phyloP scores from a whole-genome alignment of 1,140 invertebrate species.

The Ceratitis capitata region DNA sequence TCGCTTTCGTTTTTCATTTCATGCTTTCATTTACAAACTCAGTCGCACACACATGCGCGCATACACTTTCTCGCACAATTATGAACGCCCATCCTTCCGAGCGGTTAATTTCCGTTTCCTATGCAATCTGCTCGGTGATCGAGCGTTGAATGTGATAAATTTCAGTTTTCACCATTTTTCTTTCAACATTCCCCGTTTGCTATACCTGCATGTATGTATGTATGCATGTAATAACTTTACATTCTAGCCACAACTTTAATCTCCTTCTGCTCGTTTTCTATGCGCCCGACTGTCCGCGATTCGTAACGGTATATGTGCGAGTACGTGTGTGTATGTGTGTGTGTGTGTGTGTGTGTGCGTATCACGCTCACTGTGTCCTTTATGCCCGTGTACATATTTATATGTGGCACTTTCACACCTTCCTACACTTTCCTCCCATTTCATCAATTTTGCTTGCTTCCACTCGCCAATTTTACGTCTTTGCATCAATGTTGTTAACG shows the following conservation, averaged over 20 bases:
- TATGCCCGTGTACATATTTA: not conserved
- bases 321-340: not conserved
- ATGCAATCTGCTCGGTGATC: not conserved
- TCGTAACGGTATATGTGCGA: not conserved
- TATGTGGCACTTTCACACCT: not conserved
- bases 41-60: no score
- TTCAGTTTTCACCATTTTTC: not conserved
- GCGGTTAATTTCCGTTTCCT: slow-evolving; percentile 40
- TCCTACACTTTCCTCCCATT: not conserved
- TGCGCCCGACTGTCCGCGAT: not conserved
- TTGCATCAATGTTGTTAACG: slow-evolving; percentile 21
- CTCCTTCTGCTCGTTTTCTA: not conserved
- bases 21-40: slow-evolving; percentile 35
- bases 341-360: not conserved
- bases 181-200: not conserved
- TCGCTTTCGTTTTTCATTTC: not conserved
- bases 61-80: slow-evolving; percentile 35
- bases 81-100: slow-evolving; percentile 43
- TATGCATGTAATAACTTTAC: not conserved
- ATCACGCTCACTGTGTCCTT: not conserved
- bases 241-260: not conserved
- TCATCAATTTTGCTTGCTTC: no score
- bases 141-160: slow-evolving; percentile 21
- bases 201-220: not conserved
- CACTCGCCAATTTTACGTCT: not conserved